Evolutionary conservation across 35 echinoderm and acorn worm species (phyloP).

Genomic region (Nesometra sesokonis): DNA sequence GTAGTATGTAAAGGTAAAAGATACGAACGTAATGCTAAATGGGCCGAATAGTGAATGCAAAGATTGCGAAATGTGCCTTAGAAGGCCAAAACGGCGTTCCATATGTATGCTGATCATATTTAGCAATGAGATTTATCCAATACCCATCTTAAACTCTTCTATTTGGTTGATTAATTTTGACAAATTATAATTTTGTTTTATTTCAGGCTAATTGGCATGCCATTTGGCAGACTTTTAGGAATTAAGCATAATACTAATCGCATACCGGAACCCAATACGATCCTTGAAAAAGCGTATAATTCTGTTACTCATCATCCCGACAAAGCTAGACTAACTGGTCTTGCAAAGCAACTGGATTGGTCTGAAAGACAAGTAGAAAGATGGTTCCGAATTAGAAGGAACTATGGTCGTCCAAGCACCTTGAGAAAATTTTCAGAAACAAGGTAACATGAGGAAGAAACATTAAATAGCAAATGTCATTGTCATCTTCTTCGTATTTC

Average conservation of each 20-base stretch:
- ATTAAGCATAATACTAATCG: slow-evolving; percentile 11
- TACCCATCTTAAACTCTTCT: too few species aligned
- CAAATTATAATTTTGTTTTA: slow-evolving; percentile 6
- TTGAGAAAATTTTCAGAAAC: slow-evolving; percentile 86
- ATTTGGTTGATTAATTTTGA: too few species aligned
- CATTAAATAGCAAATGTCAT: too few species aligned
- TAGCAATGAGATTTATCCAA: too few species aligned
- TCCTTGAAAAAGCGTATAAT: slow-evolving; percentile 81
- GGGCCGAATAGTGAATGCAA: too few species aligned
- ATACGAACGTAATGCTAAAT: too few species aligned
- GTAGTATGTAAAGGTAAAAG: too few species aligned
- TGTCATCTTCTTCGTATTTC: too few species aligned
- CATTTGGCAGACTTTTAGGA: slow-evolving; percentile 25
- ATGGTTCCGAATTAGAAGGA: slow-evolving; percentile 61
- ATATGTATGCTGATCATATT: too few species aligned
- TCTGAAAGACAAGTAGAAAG: slow-evolving; percentile 55
- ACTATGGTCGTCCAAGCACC: slow-evolving; percentile 48
- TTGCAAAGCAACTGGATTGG: slow-evolving; percentile 89
- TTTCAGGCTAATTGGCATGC: slow-evolving; percentile 42
- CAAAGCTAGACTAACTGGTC: slow-evolving; percentile 49
- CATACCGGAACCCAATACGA: slow-evolving; percentile 38
- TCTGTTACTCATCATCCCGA: slow-evolving; percentile 41
- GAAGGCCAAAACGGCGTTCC: too few species aligned
- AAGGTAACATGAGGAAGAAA: slow-evolving; percentile 45
- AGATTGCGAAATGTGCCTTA: too few species aligned